Percentiles rank a stretch among this genome's conserved stretches.
phyloP scores from a whole-genome alignment of 2,113 vertebrate species.

The Laticauda laticaudata region DNA sequence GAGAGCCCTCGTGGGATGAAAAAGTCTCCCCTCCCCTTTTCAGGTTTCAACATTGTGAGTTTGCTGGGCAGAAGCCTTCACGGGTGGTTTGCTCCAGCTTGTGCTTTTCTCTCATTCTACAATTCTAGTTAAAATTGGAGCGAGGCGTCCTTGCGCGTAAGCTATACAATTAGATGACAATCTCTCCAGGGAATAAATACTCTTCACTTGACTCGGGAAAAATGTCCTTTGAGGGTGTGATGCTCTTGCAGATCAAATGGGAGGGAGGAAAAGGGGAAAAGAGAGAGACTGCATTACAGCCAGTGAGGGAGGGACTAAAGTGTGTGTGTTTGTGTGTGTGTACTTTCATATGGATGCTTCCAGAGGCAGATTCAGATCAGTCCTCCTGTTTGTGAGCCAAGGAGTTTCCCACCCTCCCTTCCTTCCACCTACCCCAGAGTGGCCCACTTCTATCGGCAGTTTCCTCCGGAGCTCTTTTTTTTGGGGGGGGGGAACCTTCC shows the following conservation, averaged over 20 bases:
- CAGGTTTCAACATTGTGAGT: not conserved
- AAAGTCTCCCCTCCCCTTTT: not conserved
- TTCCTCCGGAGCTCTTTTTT: not conserved
- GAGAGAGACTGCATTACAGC: too few species aligned
- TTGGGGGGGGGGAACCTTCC: not conserved
- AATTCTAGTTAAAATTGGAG: too few species aligned
- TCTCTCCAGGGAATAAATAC: too few species aligned
- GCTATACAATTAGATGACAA: not conserved
- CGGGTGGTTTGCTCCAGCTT: not conserved
- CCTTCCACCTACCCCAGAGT: not conserved
- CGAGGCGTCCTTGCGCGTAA: too few species aligned
- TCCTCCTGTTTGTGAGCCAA: not conserved
- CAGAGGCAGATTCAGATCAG: not conserved
- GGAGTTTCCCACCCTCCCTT: fast-evolving
- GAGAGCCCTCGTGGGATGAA: not conserved
- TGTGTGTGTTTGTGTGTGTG: not conserved
- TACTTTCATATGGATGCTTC: not conserved
- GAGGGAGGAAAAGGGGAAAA: too few species aligned
- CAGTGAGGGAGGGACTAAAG: not conserved
- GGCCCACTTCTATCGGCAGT: not conserved
- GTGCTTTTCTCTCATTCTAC: not conserved
- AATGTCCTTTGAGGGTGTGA: not conserved
- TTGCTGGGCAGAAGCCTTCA: not conserved
- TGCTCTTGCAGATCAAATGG: not conserved
- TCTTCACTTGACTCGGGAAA: not conserved